These are phyloP conservation scores for Thaumetopoea pityocampa DNA, from an alignment of 1,140 invertebrate species.

Conservation along the genomic window DNA sequence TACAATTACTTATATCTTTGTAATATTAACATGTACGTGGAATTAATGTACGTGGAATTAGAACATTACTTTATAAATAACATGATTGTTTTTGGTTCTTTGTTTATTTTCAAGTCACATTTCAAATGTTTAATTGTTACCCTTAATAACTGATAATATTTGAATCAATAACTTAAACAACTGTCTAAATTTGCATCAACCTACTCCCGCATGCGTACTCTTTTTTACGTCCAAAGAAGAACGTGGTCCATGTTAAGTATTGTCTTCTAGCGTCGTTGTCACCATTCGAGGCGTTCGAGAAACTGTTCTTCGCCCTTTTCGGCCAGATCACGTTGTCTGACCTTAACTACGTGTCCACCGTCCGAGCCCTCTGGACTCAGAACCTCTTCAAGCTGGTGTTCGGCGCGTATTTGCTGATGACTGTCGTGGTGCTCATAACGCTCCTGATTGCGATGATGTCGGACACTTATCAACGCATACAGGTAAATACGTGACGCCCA, in stretches of 20 bases:
- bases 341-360: constrained; percentile 82
- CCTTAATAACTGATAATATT: too few species aligned
- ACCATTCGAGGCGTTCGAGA: constrained; percentile 94
- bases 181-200: constrained; percentile 58
- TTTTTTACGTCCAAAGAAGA: constrained; percentile 30
- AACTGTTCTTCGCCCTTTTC: constrained; percentile 98
- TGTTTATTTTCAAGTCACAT: too few species aligned
- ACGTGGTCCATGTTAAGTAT: constrained; percentile 56
- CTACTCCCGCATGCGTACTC: constrained; percentile 48
- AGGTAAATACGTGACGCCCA: constrained; percentile 79
- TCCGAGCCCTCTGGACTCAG: constrained; percentile 84
- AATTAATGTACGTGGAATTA: too few species aligned
- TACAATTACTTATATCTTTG: neutral
- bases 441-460: constrained; percentile 99
- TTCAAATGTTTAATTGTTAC: too few species aligned
- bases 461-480: constrained; percentile 98
- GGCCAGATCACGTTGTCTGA: constrained; percentile 94
- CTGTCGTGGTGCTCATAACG: constrained; percentile 98
- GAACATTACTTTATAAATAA: too few species aligned
- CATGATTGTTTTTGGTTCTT: too few species aligned
- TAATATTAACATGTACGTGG: neutral
- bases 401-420: constrained; percentile 98
- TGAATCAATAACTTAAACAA: too few species aligned
- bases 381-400: constrained; percentile 92
- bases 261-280: constrained; percentile 86